Percentiles rank a stretch among this genome's conserved stretches.
These are phyloP conservation scores for Machimus rusticus DNA, from an alignment of 2,888 invertebrate genomes.

Conservation along the genomic window DNA sequence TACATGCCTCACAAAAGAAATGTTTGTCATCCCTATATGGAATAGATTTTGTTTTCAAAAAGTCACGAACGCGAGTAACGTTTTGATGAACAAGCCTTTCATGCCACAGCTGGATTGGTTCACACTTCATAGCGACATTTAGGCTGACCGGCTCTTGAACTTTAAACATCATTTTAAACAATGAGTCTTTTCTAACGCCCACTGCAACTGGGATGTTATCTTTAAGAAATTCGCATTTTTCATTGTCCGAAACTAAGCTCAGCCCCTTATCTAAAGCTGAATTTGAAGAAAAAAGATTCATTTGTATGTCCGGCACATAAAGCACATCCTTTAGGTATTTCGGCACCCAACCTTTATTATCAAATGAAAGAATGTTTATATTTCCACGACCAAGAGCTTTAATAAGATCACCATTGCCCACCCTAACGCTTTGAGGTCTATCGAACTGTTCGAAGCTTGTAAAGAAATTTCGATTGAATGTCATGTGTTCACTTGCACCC, in stretches of 20 bases:
- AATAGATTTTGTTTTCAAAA: conserved; percentile 42
- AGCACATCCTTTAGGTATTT: not conserved
- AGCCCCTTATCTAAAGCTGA: not conserved
- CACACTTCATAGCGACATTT: not conserved
- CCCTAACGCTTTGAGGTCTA: not conserved
- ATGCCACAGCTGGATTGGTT: conserved; percentile 49
- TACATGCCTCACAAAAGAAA: conserved; percentile 1
- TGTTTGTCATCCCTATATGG: not conserved
- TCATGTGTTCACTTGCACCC: not conserved
- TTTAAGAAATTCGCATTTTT: not conserved
- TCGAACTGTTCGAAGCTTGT: too few relatives aligned
- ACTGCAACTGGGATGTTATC: not conserved
- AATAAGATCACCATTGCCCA: not conserved
- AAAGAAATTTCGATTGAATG: not conserved
- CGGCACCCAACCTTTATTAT: not conserved
- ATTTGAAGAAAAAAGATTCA: not conserved
- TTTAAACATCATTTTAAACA: not conserved
- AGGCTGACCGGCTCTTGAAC: too few relatives aligned
- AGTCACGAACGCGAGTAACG: conserved; percentile 46
- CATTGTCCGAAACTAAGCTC: not conserved
- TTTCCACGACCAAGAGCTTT: not conserved
- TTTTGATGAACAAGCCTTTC: conserved; percentile 50
- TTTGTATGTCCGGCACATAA: not conserved
- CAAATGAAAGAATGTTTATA: not conserved
- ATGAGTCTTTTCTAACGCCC: not conserved